Evolutionary conservation across 2,888 invertebrate genomes (phyloP), one percentile per base, ranked within the genome.

Genomic region (Zonitis immaculata): DNA sequence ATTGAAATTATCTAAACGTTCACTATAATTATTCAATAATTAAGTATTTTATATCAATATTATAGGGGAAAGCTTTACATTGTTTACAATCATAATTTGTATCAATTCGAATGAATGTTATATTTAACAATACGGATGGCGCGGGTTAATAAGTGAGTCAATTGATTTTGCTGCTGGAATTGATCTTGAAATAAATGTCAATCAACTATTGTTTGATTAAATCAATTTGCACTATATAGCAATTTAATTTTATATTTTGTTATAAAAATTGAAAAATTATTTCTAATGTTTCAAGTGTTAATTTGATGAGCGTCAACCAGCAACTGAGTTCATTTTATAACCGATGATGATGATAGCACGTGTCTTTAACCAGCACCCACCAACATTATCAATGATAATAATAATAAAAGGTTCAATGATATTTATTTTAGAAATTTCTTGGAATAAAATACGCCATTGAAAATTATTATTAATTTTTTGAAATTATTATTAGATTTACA

Each of bases 261-360:
- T 6, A 14, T 4, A 16, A 16, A 16, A 9, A 4, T 22, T 22
- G 22, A 22, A 4, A 3, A 22, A 4, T 22, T 22, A 22, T 22
- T 5, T 22, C 5, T 22, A 22, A 6, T 32, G 32, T n/a, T 32
- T 35, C 3, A 1, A 11, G 35, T 18, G 35, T 18, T 35, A 49
- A 49, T 53, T 49, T 53, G 43, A 45, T 47, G 53, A 49, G 49
- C 53, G 43, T 45, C 46, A 22, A 45, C 47, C 30, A 45, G 14
- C 49, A 28, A 49, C 53, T 53, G 26, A 25, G 30, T 27, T 28
- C 16, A 42, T 42, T 43, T 35, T 43, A 28, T 28, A 30, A 30
- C 42, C n/a, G n/a, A n/a, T 46, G 47, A 42, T 44, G 30, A 32
- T 32, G 32, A 22, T 46, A 49, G 27, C 53, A 53, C 53, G 53